Evolutionary conservation across 2,797 vertebrate genomes (phyloP), one percentile per base, ranked within the genome.

Genomic region (Salmo trutta): DNA sequence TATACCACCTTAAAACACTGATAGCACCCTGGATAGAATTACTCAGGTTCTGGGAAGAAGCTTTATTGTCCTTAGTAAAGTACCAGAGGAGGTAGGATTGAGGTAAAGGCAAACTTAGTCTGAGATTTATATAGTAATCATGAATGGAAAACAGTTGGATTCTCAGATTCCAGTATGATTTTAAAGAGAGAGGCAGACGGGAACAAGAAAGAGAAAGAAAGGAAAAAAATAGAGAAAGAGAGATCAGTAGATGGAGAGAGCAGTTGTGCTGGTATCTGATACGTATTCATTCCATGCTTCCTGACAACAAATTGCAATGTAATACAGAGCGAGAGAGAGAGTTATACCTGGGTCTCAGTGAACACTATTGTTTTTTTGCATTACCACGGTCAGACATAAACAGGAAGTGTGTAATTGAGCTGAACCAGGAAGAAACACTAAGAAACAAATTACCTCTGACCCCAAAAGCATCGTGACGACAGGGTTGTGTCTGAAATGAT

Each of bases 231-330:
- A 47, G 2, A 47, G 0, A 36, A 6, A 41, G 41, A 47, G 41
- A 47, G 41, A 47, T 10, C 2, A 3, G 2, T 10, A 47, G 41
- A 47, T 2, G 2, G 41, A 47, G 10, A 47, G 41, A 14, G 41
- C 41, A 36, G 67, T 52, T 86, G 90, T 93, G 88, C 91, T 19
- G 54, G 91, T 90, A 92, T 94, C 93, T 94, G 92, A 94, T 95
- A 94, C 95, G 93, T 95, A 95, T 95, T 95, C 94, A 95, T 95
- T 95, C 95, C 94, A 94, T 95, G 94, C 93, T 93, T 91, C 93
- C 92, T 94, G 94, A 94, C 93, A 95, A 95, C 94, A 95, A 95
- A 95, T 95, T 95, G 94, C 95, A 94, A 93, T 95, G 95, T 95
- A 95, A 95, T 95, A 94, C 93, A 93, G 56, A 21, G 56, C 52